phyloP scores from a whole-genome alignment of 2,888 invertebrate species.

The Agrotis exclamationis region DNA sequence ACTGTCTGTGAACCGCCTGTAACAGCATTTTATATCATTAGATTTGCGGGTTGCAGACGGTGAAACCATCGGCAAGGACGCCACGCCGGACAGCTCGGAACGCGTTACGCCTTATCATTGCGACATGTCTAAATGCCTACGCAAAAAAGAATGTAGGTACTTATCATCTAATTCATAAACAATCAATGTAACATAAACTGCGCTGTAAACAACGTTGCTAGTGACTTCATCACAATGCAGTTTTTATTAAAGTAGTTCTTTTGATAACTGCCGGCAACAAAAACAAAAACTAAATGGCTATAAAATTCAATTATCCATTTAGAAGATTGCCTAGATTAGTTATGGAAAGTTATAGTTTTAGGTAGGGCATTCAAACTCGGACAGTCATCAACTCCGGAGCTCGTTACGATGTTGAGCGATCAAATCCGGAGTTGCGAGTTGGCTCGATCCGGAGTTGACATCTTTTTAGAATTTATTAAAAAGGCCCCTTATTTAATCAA shows the following conservation, averaged over 20 bases:
- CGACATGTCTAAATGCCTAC: constrained; percentile 76
- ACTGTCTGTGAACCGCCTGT: constrained; percentile 81
- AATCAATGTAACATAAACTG: constrained; percentile 18
- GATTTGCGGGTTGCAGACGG: constrained; percentile 84
- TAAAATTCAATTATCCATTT: constrained; percentile 3
- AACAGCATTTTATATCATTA: constrained; percentile 88
- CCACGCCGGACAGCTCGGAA: constrained; percentile 72
- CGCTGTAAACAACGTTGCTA: neutral
- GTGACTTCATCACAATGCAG: constrained; percentile 5
- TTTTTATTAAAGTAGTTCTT: constrained; percentile 23
- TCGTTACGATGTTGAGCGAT: no score
- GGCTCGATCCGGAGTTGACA: no score
- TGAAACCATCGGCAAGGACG: constrained; percentile 90
- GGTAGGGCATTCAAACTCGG: no score
- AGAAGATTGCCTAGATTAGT: neutral
- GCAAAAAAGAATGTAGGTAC: constrained; percentile 50
- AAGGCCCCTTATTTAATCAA: no score
- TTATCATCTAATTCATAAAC: constrained; percentile 34
- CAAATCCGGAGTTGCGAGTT: no score
- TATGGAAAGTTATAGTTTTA: neutral
- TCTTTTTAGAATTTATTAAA: no score
- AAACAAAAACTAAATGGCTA: neutral
- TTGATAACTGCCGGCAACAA: neutral
- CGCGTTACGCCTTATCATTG: constrained; percentile 84
- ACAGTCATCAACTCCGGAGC: no score